Percentiles rank a stretch among this genome's conserved stretches.
Conservation (phyloP, 2,113 vertebrate genomes). For the Pelvicachromis taeniatus region DNA sequence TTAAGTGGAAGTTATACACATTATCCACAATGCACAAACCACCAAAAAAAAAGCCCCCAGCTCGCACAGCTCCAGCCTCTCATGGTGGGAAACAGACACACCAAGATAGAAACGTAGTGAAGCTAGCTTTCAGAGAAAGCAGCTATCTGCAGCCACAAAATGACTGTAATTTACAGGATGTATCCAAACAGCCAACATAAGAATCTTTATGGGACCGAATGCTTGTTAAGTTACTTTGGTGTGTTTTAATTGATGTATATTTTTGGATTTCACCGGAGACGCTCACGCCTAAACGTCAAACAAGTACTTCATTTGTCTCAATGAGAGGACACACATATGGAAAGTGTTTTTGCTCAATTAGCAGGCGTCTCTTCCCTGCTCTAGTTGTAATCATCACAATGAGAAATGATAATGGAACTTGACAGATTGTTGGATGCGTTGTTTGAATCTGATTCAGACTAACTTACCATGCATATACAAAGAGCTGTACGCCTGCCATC, state of each 20-base stretch:
- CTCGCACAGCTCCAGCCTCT: not conserved
- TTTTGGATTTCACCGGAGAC: not conserved
- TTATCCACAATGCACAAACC: not conserved
- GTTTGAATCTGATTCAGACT: slow-evolving; percentile 37
- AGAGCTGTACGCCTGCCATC: slow-evolving; percentile 14
- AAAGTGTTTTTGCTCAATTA: slow-evolving; percentile 24
- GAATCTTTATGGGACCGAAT: not conserved
- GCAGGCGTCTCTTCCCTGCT: not conserved
- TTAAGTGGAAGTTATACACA: not conserved
- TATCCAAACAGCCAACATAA: accelerated
- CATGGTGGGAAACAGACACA: not conserved
- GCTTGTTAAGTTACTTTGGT: not conserved
- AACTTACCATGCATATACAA: slow-evolving; percentile 32
- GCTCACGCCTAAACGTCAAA: not conserved
- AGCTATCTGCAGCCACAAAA: not conserved
- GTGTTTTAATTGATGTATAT: not conserved
- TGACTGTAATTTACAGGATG: not conserved
- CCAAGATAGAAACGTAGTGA: not conserved
- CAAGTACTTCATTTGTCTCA: not conserved
- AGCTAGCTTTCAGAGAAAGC: not conserved
- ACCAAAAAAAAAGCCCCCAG: too few species aligned
- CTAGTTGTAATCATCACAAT: slow-evolving; percentile 29
- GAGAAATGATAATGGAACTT: slow-evolving; percentile 20
- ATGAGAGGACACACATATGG: not conserved
- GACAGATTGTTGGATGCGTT: slow-evolving; percentile 30